A percentile compares a stretch with the other conserved stretches of the same genome.
phyloP scores from a whole-genome alignment of 1,140 invertebrate species.

The Drepana arcuata region DNA sequence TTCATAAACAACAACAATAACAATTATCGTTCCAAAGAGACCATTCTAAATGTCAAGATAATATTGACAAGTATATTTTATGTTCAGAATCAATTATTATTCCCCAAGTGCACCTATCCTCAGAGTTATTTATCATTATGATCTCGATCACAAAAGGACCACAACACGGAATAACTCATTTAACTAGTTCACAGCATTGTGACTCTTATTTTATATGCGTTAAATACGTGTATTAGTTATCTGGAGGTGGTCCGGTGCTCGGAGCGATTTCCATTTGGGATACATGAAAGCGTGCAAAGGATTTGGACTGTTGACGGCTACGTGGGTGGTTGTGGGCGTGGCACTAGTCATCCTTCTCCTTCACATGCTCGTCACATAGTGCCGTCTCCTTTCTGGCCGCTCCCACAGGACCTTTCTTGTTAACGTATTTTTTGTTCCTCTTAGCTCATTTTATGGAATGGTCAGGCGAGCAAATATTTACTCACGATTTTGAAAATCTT shows the following conservation, averaged over 20 bases:
- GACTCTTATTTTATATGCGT: slow-evolving; percentile 23
- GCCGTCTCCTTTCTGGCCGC: slow-evolving; percentile 40
- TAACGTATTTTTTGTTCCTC: slow-evolving; percentile 64
- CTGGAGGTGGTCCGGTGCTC: slow-evolving; percentile 28
- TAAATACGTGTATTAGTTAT: slow-evolving; percentile 27
- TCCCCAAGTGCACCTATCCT: slow-evolving; percentile 54
- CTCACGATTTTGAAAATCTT: slow-evolving; percentile 67
- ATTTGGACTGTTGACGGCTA: slow-evolving; percentile 67
- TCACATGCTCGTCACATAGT: slow-evolving; percentile 14
- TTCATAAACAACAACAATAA: not conserved
- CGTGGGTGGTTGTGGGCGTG: slow-evolving; percentile 69
- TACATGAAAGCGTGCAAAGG: slow-evolving; percentile 69
- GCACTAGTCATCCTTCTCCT: slow-evolving; percentile 32
- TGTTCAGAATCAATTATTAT: slow-evolving; percentile 66
- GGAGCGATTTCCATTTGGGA: slow-evolving; percentile 67
- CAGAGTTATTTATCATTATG: slow-evolving; percentile 67
- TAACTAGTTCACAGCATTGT: slow-evolving; percentile 32
- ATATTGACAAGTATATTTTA: slow-evolving; percentile 28
- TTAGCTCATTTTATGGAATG: slow-evolving; percentile 56
- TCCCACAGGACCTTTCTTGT: slow-evolving; percentile 66
- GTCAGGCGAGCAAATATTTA: slow-evolving; percentile 68
- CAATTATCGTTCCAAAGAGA: not conserved
- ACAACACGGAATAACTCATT: slow-evolving; percentile 62
- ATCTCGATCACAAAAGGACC: slow-evolving; percentile 62
- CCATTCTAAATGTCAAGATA: not conserved